phyloP scores from a whole-genome alignment of 2,888 invertebrate genomes.

The Pristionchus japonicus region DNA sequence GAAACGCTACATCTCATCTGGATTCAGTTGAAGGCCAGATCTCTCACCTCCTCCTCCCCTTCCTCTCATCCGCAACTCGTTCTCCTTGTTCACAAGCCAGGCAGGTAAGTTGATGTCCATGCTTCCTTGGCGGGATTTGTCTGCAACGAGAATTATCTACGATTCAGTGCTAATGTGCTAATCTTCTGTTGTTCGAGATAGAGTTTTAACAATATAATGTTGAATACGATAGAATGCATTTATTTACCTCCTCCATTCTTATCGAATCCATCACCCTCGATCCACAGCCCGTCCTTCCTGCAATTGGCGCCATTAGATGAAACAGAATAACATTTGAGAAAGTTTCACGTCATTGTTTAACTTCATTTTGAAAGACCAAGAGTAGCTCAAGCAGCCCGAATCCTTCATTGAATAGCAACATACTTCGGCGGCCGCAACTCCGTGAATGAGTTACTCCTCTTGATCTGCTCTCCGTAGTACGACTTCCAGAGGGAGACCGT shows the following conservation, averaged over 20 bases:
- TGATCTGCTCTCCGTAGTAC: constrained; percentile 67
- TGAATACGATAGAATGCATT: not conserved
- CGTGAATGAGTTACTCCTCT: constrained; percentile 67
- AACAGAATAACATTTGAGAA: too few species aligned
- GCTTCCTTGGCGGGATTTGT: not conserved
- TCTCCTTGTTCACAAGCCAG: not conserved
- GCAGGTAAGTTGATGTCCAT: not conserved
- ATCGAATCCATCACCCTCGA: not conserved
- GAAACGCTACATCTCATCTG: too few species aligned
- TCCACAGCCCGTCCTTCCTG: constrained; percentile 25
- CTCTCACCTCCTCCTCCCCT: not conserved
- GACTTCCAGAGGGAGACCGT: constrained; percentile 69
- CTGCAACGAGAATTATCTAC: not conserved
- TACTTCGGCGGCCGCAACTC: constrained; percentile 34
- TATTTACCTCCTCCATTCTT: not conserved
- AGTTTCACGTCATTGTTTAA: too few species aligned
- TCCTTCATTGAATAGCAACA: too few species aligned
- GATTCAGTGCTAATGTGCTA: too few species aligned
- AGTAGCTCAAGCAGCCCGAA: too few species aligned
- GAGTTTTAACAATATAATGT: not conserved
- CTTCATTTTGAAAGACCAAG: too few species aligned
- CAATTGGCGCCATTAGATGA: too few species aligned
- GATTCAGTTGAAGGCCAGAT: too few species aligned
- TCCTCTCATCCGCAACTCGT: not conserved
- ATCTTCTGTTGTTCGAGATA: too few species aligned